Conservation (phyloP, 2,797 vertebrate genomes). For the Phoeniculus purpureus region DNA sequence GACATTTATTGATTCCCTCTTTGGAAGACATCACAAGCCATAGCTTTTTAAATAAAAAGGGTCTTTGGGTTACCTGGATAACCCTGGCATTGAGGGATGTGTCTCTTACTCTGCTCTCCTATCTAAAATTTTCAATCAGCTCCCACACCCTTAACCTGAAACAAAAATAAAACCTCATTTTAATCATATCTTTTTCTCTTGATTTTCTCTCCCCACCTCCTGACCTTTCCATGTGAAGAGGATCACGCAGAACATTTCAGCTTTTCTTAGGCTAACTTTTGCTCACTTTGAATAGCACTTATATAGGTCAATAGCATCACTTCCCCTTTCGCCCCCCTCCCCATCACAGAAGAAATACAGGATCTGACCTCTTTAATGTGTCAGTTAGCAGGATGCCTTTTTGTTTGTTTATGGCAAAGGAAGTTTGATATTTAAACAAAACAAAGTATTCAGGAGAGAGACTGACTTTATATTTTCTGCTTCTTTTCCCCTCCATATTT, state of each 20-base stretch:
- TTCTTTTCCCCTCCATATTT: not conserved
- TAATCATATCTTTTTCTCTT: conserved; percentile 66
- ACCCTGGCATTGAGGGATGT: conserved; percentile 41
- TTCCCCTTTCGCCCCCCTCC: conserved; percentile 56
- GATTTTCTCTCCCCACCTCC: conserved; percentile 67
- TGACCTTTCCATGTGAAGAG: conserved; percentile 68
- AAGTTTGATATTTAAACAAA: conserved; percentile 42
- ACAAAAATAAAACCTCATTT: conserved; percentile 72
- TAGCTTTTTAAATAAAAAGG: conserved; percentile 64
- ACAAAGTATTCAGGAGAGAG: not conserved
- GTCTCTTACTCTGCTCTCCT: conserved; percentile 32
- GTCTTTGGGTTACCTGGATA: conserved; percentile 51
- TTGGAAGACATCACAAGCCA: conserved; percentile 65
- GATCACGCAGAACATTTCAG: conserved; percentile 67
- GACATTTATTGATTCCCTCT: conserved; percentile 74
- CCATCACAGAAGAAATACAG: conserved; percentile 38
- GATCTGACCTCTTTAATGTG: conserved; percentile 41
- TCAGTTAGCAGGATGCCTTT: conserved; percentile 15
- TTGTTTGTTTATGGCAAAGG: conserved; percentile 7
- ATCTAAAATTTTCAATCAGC: conserved; percentile 54
- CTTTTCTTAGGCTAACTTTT: conserved; percentile 72
- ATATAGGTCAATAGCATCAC: conserved; percentile 71
- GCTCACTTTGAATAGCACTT: conserved; percentile 71
- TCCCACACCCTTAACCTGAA: conserved; percentile 58
- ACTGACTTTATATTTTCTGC: not conserved